Percentiles rank a stretch among this genome's conserved stretches.
Evolutionary conservation across 2,888 invertebrate species (phyloP).

Genomic region (Heliconius aoede): DNA sequence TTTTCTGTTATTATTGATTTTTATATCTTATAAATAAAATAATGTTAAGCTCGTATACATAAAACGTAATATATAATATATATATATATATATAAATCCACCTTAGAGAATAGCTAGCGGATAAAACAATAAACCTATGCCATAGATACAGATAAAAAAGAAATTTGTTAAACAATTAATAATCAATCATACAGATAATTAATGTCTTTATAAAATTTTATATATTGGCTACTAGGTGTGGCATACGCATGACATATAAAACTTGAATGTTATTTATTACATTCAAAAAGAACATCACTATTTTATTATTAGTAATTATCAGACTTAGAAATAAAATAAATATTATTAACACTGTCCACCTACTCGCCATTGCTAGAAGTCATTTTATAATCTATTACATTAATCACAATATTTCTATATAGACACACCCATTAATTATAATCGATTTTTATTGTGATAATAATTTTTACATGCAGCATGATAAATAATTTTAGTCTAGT

Average conservation of each 20-base stretch:
- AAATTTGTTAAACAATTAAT: slow-evolving; percentile 5
- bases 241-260: not conserved
- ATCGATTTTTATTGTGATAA: slow-evolving; percentile 40
- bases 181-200: not conserved
- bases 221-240: slow-evolving; percentile 13
- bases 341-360: not conserved
- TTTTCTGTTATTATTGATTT: no score
- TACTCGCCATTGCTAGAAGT: not conserved
- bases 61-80: no score
- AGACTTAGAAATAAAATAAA: not conserved
- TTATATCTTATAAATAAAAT: not conserved
- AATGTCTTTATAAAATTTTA: slow-evolving; percentile 3
- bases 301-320: slow-evolving; percentile 1
- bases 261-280: slow-evolving; percentile 5
- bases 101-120: not conserved
- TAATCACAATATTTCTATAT: not conserved
- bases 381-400: not conserved
- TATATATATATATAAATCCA: not conserved
- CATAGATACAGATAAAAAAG: not conserved
- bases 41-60: not conserved
- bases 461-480: slow-evolving; percentile 40
- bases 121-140: not conserved
- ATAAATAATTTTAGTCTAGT: not conserved
- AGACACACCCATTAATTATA: not conserved
- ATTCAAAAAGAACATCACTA: not conserved